Evolutionary conservation across 2,797 vertebrate genomes (phyloP).

Genomic region (Ctenopoma kingsleyae): DNA sequence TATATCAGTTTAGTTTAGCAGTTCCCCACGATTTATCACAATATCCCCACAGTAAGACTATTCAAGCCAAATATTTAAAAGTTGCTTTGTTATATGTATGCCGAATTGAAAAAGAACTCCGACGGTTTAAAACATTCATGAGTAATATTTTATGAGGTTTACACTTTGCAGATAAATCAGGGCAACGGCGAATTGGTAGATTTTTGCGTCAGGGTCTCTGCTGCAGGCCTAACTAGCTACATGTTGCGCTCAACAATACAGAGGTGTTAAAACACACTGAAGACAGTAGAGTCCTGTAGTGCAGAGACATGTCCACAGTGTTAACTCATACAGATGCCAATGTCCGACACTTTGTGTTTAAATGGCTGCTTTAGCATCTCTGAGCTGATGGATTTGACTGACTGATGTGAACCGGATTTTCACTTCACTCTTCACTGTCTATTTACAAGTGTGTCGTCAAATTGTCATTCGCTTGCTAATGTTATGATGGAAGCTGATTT

Average conservation of each 20-base stretch:
- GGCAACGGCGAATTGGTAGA: not conserved
- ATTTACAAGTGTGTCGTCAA: not conserved
- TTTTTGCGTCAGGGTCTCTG: not conserved
- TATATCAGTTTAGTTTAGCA: too few relatives aligned
- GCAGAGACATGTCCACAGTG: not conserved
- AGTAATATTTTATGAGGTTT: not conserved
- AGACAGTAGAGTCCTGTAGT: constrained; percentile 1
- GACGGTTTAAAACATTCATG: not conserved
- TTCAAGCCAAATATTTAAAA: not conserved
- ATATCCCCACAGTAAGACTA: too few relatives aligned
- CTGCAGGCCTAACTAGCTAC: constrained; percentile 61
- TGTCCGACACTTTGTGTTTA: not conserved
- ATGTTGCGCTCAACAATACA: constrained; percentile 74
- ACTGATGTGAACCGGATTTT: not conserved
- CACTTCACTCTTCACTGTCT: not conserved
- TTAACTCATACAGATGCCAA: not conserved
- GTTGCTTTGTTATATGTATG: not conserved
- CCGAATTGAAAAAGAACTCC: not conserved
- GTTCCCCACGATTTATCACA: not conserved
- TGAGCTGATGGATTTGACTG: not conserved
- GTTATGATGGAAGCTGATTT: not conserved
- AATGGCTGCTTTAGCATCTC: constrained; percentile 26
- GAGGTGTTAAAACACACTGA: constrained; percentile 14
- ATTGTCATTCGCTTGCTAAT: not conserved
- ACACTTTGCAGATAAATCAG: not conserved